A percentile compares a stretch with the other conserved stretches of the same genome.
Conservation (phyloP, 1,140 invertebrate genomes). For the Chionoecetes opilio region DNA sequence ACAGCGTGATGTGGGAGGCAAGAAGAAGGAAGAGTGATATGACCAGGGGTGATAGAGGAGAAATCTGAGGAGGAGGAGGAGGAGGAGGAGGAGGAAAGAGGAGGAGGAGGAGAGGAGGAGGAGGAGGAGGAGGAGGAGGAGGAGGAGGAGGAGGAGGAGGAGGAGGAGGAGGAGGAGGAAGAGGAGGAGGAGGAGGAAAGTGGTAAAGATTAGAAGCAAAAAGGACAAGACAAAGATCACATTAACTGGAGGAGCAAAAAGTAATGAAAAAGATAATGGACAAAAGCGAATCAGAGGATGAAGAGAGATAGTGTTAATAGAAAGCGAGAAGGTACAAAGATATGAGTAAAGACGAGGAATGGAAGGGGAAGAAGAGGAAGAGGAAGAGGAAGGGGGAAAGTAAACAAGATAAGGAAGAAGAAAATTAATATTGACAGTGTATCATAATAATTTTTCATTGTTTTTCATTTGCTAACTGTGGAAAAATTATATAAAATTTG, state of each 20-base stretch:
- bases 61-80: background rate
- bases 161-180: background rate
- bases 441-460: too few species aligned
- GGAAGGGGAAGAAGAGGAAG: background rate
- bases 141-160: background rate
- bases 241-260: too few species aligned
- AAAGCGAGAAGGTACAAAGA: background rate
- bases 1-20: background rate
- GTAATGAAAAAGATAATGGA: background rate
- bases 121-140: background rate
- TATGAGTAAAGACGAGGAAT: background rate
- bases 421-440: too few species aligned
- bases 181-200: background rate
- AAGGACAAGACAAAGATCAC: background rate
- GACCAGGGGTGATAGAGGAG: background rate
- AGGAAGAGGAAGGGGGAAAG: background rate
- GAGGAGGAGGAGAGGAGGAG: background rate
- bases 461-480: too few species aligned
- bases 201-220: background rate
- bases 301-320: background rate
- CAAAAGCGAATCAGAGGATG: background rate
- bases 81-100: background rate
- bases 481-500: too few species aligned
- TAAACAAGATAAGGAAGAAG: too few species aligned
- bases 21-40: background rate